Conservation (phyloP, 2,888 invertebrate species). For the Tholera decimalis region DNA sequence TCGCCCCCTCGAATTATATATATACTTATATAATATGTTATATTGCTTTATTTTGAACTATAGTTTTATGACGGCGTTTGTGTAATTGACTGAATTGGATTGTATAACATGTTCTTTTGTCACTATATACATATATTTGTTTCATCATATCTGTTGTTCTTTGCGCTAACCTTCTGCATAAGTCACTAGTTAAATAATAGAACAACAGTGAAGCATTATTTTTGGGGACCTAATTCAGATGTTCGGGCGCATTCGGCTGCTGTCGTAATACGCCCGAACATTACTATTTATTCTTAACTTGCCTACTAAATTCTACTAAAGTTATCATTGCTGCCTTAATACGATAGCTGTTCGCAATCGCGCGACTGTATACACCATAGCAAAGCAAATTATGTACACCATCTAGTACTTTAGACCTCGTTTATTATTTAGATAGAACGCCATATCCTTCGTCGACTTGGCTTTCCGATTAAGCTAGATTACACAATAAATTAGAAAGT, state of each 20-base stretch:
- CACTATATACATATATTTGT: neutral
- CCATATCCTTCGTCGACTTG: conserved; percentile 37
- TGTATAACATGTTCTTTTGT: neutral
- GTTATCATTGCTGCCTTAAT: neutral
- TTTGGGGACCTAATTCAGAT: too few species aligned
- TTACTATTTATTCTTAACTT: too few species aligned
- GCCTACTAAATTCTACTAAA: neutral
- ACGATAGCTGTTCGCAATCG: neutral
- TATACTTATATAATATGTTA: neutral
- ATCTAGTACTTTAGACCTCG: conserved; percentile 4
- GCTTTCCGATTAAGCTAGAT: conserved; percentile 20
- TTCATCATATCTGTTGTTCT: neutral
- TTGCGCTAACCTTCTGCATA: neutral
- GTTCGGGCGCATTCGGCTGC: too few species aligned
- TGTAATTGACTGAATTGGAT: conserved; percentile 35
- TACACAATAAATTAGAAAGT: conserved; percentile 15
- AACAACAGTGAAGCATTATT: neutral
- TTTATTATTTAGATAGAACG: conserved; percentile 6
- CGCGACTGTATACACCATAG: conserved; percentile 30
- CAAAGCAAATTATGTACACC: conserved; percentile 18
- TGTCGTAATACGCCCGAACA: too few species aligned
- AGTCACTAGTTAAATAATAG: conserved; percentile 5
- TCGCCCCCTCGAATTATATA: neutral
- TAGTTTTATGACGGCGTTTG: neutral
- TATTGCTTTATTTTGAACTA: conserved; percentile 21